Evolutionary conservation across 2,888 invertebrate genomes (phyloP).

Genomic region (Microdon myrmicae): DNA sequence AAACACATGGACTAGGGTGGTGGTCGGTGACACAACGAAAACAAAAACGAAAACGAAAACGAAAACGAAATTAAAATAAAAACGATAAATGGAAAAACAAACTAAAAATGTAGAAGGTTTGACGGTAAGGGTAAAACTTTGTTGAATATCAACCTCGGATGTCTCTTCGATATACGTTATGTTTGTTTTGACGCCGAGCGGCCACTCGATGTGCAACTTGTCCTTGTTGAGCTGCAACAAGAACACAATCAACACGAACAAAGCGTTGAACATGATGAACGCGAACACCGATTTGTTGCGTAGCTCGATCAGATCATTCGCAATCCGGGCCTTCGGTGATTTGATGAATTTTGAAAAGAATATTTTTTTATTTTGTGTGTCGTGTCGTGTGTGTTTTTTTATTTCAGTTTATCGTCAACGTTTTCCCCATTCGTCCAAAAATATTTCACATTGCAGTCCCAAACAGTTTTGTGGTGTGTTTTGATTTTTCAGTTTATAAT

Average conservation of each 20-base stretch:
- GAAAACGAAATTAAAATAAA: conserved; percentile 34
- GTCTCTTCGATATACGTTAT: conserved; percentile 93
- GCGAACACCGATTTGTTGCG: conserved; percentile 97
- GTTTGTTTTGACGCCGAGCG: conserved; percentile 93
- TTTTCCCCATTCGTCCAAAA: conserved; percentile 27
- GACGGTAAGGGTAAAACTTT: conserved; percentile 55
- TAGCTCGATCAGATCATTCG: conserved; percentile 90
- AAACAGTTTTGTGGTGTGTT: conserved; percentile 55
- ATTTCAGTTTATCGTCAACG: too few relatives aligned
- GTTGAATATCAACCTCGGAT: conserved; percentile 77
- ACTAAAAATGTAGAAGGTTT: conserved; percentile 31
- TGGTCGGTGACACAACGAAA: conserved; percentile 40
- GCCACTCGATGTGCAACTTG: conserved; percentile 97
- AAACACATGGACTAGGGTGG: conserved; percentile 28
- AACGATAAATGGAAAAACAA: conserved; percentile 36
- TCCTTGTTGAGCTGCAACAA: conserved; percentile 99
- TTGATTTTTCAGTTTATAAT: too few relatives aligned
- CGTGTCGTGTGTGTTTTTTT: conserved; percentile 19
- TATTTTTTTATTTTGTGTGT: conserved; percentile 14
- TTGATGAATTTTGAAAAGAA: conserved; percentile 8
- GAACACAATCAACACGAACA: conserved; percentile 98
- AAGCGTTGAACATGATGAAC: conserved; percentile 99
- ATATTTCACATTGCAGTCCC: conserved; percentile 56
- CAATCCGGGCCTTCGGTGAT: conserved; percentile 81
- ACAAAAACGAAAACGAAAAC: conserved; percentile 35